Evolutionary conservation across 2,797 vertebrate genomes (phyloP).

Genomic region (Etheostoma perlongum): DNA sequence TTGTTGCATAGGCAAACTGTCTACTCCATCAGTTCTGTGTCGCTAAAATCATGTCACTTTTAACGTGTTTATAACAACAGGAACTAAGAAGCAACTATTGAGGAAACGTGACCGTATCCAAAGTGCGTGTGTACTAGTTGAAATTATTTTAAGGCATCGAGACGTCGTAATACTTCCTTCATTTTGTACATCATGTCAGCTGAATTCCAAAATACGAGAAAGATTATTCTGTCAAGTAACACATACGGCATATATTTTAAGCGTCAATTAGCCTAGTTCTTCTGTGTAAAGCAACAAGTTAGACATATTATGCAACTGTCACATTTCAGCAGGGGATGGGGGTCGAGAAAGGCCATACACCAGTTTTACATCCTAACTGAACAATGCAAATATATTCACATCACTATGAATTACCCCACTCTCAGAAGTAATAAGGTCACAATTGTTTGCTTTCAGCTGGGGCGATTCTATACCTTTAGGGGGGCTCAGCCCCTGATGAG

Average conservation of each 20-base stretch:
- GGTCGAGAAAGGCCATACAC: not conserved
- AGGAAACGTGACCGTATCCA: conserved; percentile 2
- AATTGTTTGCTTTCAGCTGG: not conserved
- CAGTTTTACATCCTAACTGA: not conserved
- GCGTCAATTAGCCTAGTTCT: conserved; percentile 71
- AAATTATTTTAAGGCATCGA: not conserved
- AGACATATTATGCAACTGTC: conserved; percentile 48
- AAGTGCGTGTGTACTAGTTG: not conserved
- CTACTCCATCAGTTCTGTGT: not conserved
- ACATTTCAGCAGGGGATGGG: conserved; percentile 34
- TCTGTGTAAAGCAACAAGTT: conserved; percentile 68
- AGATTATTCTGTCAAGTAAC: conserved; percentile 23
- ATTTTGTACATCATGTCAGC: not conserved
- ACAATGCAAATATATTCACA: not conserved
- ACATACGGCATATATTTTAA: conserved; percentile 58
- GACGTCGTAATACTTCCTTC: not conserved
- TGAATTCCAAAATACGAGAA: not conserved
- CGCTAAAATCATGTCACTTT: not conserved
- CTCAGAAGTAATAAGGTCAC: too few relatives aligned
- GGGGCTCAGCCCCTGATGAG: too few relatives aligned
- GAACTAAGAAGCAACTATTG: not conserved
- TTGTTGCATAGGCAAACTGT: not conserved
- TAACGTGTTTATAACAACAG: not conserved
- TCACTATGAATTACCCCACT: not conserved
- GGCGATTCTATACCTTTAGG: too few relatives aligned